These are phyloP conservation scores for Diabrotica balteata DNA, from an alignment of 2,888 invertebrate species.

Conservation along the genomic window DNA sequence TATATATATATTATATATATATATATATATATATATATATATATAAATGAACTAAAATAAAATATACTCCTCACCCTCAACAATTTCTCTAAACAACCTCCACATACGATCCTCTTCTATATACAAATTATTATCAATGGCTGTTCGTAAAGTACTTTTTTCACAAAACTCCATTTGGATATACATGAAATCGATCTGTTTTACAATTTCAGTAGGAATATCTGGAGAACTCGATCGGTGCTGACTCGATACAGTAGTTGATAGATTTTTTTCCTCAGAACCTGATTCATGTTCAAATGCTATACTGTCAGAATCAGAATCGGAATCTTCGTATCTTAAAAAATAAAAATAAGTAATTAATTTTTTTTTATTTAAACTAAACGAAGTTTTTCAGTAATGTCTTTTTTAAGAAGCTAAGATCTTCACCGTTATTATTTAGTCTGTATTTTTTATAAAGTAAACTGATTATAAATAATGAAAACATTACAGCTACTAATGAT, in stretches of 20 bases:
- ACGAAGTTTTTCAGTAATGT: too few species aligned
- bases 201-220: conserved; percentile 32
- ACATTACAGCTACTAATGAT: too few species aligned
- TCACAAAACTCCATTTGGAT: conserved; percentile 99
- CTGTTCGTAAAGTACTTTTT: conserved; percentile 87
- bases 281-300: conserved; percentile 66
- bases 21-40: too few species aligned
- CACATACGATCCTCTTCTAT: conserved; percentile 82
- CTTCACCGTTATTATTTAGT: too few species aligned
- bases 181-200: conserved; percentile 70
- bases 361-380: neutral
- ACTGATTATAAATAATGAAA: neutral
- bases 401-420: too few species aligned
- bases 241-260: conserved; percentile 20
- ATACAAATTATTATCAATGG: conserved; percentile 84
- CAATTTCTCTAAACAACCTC: conserved; percentile 93
- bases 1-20: too few species aligned
- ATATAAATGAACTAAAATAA: too few species aligned
- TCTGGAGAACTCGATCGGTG: conserved; percentile 22
- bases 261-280: conserved; percentile 33
- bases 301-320: conserved; percentile 68
- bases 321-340: conserved; percentile 59
- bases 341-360: conserved; percentile 3
- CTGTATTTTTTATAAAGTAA: neutral
- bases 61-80: conserved; percentile 69